Base-by-base conservation (phyloP, 64 coral and sea anemone genomes). In the Porites lutea region DNA sequence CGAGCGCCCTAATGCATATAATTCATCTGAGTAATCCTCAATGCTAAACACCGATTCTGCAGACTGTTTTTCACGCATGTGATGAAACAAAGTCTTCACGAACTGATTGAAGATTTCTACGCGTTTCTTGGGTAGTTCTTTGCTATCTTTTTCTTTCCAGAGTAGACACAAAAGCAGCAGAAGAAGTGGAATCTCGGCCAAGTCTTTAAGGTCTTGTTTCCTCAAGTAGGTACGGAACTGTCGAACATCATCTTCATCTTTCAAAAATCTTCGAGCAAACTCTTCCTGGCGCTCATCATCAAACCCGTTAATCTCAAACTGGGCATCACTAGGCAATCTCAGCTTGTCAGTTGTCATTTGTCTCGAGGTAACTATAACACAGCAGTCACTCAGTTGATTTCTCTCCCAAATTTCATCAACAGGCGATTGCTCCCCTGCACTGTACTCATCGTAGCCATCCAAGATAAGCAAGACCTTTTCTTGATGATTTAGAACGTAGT, bases 381-480 rank as follows among this genome's bases (percentile, higher is more conserved):
- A 13, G 67, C 88, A 79, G 14, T 23, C n/a, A 12, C 12, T 22
- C 46, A 89, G 50, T 48, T 13, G 58, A 11, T 1, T 37, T 37
- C 88, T 48, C 4, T 61, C 5, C 48, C 78, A 53, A 11, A 91
- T 51, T 13, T 73, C 64, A 18, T 53, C 50, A n/a, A 91, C 23
- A 13, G 64, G 60, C 44, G 46, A 70, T 12, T 45, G n/a, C 57
- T 82, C 6, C 48, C 0, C 47, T 2, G 66, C 13, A 13, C 50
- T 9, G 52, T 82, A 81, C 65, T 91, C 89, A 82, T 91, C 89
- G 9, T 59, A 76, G 54, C 90, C 90, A 75, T 86, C 90, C 18
- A 92, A 20, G 8, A 77, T 12, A 5, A 92, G 20, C 54, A 92
- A 51, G 2, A 92, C 90, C 9, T 86, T 92, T 9, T 86, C 90